phyloP scores from a whole-genome alignment of 2,888 invertebrate species.

The Didymodactylos carnosus region DNA sequence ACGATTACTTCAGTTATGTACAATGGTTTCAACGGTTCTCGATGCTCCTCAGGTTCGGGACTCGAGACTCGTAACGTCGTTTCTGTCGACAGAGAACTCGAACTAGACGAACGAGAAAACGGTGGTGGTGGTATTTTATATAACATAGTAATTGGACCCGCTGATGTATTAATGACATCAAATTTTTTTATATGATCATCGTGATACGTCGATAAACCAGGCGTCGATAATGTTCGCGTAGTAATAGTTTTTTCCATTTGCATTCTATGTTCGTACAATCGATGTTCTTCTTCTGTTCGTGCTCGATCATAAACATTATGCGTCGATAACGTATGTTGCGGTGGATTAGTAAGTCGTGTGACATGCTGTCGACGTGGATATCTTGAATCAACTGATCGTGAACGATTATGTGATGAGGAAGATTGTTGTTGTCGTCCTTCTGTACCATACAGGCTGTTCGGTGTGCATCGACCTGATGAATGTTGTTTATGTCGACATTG shows the following conservation, averaged over 20 bases:
- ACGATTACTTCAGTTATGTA: neutral
- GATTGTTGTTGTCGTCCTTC: neutral
- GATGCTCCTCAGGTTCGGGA: neutral
- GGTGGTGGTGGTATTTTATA: neutral
- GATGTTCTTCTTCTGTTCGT: neutral
- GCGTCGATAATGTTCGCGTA: neutral
- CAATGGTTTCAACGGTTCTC: neutral
- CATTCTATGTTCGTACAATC: neutral
- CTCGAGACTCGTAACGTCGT: neutral
- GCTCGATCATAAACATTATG: neutral
- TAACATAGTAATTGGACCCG: neutral
- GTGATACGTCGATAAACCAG: neutral
- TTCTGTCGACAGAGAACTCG: neutral
- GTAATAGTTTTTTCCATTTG: neutral
- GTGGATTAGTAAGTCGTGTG: too few species aligned
- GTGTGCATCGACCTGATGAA: too few species aligned
- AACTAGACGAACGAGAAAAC: neutral
- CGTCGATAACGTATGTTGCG: neutral
- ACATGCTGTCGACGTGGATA: neutral
- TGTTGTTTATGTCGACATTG: neutral
- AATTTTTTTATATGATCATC: neutral
- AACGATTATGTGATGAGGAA: neutral
- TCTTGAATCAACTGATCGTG: neutral
- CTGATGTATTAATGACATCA: neutral
- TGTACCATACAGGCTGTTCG: too few species aligned